Conservation (phyloP, 2,888 invertebrate species). For the Synergus laeviventris region DNA sequence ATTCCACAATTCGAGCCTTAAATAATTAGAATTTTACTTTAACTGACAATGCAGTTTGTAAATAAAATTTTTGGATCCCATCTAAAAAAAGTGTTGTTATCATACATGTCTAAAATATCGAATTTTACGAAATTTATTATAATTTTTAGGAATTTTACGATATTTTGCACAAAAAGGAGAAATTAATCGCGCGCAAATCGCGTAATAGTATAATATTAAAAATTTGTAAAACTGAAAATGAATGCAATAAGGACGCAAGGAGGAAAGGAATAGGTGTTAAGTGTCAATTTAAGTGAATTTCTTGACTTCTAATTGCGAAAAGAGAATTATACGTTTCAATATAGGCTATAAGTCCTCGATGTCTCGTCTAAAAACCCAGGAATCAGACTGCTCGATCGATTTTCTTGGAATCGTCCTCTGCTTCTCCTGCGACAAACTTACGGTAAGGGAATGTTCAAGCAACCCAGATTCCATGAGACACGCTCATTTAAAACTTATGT, state of each 20-base stretch:
- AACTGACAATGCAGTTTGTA: no score
- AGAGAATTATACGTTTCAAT: background rate
- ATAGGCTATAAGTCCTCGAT: background rate
- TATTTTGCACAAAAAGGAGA: no score
- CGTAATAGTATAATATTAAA: no score
- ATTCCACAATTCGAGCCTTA: background rate
- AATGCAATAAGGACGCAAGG: background rate
- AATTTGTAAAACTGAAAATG: no score
- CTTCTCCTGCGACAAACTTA: conserved; percentile 43
- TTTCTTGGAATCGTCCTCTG: conserved; percentile 52
- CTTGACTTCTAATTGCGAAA: background rate
- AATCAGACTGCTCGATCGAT: conserved; percentile 55
- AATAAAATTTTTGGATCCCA: no score
- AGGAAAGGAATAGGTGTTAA: background rate
- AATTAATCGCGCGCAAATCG: no score
- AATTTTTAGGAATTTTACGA: no score
- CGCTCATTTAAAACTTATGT: conserved; percentile 32
- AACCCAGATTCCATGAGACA: conserved; percentile 47
- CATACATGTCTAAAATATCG: no score
- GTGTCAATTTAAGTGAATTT: background rate
- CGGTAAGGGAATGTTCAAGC: conserved; percentile 43
- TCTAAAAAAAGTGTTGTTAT: no score
- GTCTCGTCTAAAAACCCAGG: conserved; percentile 40
- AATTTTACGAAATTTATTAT: no score
- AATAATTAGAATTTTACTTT: background rate